Percentiles rank a stretch among this genome's conserved stretches.
These are phyloP conservation scores for Camelus dromedarius DNA, from an alignment of 2,113 vertebrate species.

Conservation along the genomic window DNA sequence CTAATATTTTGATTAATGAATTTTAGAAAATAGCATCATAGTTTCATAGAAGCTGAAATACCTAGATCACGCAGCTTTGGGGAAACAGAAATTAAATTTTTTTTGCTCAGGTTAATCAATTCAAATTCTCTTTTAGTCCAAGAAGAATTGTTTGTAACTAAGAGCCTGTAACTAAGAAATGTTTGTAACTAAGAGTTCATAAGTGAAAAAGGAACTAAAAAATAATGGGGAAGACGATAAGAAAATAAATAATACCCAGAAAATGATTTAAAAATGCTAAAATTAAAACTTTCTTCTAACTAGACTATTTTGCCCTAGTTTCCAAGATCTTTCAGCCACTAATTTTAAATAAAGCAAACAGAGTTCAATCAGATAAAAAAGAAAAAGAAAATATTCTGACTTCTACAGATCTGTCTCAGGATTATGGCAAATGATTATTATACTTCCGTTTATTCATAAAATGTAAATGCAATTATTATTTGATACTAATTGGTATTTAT, in stretches of 20 bases:
- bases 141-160: not conserved
- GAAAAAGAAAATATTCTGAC: not conserved
- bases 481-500: not conserved
- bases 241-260: not conserved
- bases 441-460: not conserved
- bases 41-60: slow-evolving; percentile 44
- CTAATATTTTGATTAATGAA: slow-evolving; percentile 62
- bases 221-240: not conserved
- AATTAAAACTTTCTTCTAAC: slow-evolving; percentile 14
- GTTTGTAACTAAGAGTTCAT: not conserved
- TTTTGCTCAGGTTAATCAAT: slow-evolving; percentile 48
- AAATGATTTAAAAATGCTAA: not conserved
- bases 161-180: not conserved
- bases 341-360: slow-evolving; percentile 13
- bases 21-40: slow-evolving; percentile 60
- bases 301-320: not conserved
- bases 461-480: not conserved
- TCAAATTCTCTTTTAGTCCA: not conserved
- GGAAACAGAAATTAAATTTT: slow-evolving; percentile 18
- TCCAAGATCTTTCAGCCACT: slow-evolving; percentile 8
- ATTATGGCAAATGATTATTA: not conserved
- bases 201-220: not conserved
- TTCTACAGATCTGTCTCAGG: not conserved
- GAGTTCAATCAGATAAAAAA: not conserved
- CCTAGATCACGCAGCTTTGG: not conserved